These are phyloP conservation scores for Apamea monoglypha DNA, from an alignment of 2,888 invertebrate species.

Conservation along the genomic window DNA sequence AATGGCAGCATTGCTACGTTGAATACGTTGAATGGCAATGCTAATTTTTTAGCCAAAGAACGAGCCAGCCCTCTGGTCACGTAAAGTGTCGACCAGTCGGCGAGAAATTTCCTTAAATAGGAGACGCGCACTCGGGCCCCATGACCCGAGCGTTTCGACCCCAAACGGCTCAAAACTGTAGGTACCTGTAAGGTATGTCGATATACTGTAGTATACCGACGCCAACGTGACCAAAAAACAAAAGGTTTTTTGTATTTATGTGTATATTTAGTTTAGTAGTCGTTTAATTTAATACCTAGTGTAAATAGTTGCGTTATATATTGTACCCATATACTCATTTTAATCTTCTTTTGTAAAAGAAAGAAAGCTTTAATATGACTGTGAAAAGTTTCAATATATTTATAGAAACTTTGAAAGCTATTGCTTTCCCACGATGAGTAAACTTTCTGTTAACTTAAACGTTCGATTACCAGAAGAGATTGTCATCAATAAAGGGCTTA, in stretches of 20 bases:
- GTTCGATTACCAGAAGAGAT: conserved; percentile 32
- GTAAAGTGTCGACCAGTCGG: not conserved
- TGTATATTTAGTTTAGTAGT: not conserved
- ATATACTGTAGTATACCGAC: too few species aligned
- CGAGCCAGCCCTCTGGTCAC: not conserved
- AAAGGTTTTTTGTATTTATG: not conserved
- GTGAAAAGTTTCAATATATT: not conserved
- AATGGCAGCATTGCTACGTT: not conserved
- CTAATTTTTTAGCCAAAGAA: not conserved
- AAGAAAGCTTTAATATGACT: not conserved
- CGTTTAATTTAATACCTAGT: not conserved
- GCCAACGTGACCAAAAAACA: not conserved
- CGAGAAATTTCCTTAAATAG: not conserved
- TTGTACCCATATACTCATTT: too few species aligned
- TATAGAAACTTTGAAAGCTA: too few species aligned
- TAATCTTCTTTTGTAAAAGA: not conserved
- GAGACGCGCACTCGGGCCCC: not conserved
- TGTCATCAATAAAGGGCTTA: conserved; percentile 55
- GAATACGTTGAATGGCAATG: not conserved
- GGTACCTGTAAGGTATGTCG: not conserved
- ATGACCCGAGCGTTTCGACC: not conserved
- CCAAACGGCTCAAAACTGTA: not conserved
- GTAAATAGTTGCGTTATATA: too few species aligned
- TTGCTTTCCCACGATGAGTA: conserved; percentile 26
- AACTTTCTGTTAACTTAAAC: conserved; percentile 6